Conservation (phyloP, 2,113 vertebrate genomes). For the Cichladusa arquata region DNA sequence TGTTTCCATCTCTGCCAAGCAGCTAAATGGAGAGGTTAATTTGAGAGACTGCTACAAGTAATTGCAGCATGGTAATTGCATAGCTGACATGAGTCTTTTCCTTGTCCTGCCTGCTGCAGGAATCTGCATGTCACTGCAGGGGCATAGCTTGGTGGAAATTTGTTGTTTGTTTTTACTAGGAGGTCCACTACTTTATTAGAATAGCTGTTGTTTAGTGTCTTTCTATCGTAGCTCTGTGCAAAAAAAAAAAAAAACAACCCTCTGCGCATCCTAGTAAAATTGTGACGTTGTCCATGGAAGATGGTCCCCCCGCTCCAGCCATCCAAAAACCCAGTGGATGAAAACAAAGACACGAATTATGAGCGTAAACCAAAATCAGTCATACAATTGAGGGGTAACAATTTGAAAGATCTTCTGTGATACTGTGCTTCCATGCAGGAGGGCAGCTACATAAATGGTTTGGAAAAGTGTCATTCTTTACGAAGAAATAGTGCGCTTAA, state of each 20-base stretch:
- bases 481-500: constrained; percentile 80
- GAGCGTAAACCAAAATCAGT: neutral
- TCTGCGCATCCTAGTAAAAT: neutral
- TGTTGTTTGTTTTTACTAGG: neutral
- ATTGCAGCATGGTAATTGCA: neutral
- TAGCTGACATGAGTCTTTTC: neutral
- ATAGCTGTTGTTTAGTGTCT: neutral
- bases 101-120: constrained; percentile 6
- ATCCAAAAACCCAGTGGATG: neutral
- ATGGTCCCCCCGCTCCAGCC: neutral
- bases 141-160: neutral
- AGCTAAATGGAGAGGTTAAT: constrained; percentile 20
- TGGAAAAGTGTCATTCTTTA: constrained; percentile 76
- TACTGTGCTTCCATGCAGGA: constrained; percentile 33
- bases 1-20: constrained; percentile 8
- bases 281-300: neutral
- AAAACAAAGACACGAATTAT: neutral
- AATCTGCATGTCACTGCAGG: neutral
- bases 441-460: constrained; percentile 50
- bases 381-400: neutral
- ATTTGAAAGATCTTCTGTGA: neutral
- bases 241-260: neutral
- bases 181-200: neutral
- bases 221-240: neutral
- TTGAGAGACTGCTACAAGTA: neutral